Evolutionary conservation across 2,797 vertebrate genomes (phyloP), one percentile per base, ranked within the genome.

Genomic region (Euthynnus affinis): DNA sequence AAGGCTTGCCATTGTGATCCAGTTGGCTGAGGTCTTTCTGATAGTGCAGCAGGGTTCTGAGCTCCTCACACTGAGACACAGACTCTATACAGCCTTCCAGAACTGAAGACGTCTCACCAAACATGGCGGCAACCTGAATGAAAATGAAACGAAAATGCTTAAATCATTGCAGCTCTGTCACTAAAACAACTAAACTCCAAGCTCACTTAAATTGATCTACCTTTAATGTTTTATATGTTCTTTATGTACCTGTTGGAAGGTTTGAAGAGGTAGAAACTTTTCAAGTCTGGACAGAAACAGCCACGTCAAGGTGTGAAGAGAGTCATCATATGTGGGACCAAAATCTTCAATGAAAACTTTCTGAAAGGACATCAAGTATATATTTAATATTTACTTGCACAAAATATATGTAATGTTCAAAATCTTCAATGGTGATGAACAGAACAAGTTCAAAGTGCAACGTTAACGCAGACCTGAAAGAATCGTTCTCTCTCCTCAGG

Each of bases 251-350:
- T 95, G 90, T 51, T 95, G 88, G 67, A 93, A 78, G 4, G 88
- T 72, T 5, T 85, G 84, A 12, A 80, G 4, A 17, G 94, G 92
- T 29, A 96, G 75, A 59, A 92, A 79, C 70, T 80, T 90, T 66
- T 96, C 94, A 29, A 96, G 87, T 62, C 93, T 91, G 83, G 87
- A 91, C 63, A 96, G 74, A 71, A 96, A 96, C 67, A 91, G 89
- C 74, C 91, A 94, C 59, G 94, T 88, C 32, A 96, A 68, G 40
- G 86, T 88, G 60, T 91, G 79, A 71, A 96, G 85, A 6, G 87
- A 89, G 5, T 74, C 66, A 40, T 95, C 59, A 53, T 94, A 96
- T 1, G 52, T 17, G 9, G 94, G 87, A 22, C 95, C 95, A 66
- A 95, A 96, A 23, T 95, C 92, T n/a, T 88, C 82, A 52, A 89